Conservation (phyloP, 2,888 invertebrate species). For the Sycophila texana region DNA sequence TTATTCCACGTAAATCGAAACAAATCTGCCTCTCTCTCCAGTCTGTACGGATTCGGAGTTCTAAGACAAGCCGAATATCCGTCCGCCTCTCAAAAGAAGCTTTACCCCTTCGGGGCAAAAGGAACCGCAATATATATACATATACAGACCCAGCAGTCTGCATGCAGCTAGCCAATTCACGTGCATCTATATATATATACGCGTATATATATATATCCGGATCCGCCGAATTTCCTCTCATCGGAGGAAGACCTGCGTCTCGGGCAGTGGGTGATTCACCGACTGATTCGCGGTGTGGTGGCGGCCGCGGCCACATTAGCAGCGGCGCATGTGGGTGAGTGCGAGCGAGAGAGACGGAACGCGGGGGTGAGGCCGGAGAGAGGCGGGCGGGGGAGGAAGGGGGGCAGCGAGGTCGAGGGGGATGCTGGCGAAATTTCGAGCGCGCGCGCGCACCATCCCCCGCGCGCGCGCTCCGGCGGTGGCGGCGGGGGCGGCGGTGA, state of each 20-base stretch:
- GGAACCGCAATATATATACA: neutral
- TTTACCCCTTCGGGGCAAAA: too few species aligned
- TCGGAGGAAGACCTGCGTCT: too few species aligned
- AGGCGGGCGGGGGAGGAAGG: neutral
- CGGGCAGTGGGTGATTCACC: constrained; percentile 20
- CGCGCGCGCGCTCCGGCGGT: constrained; percentile 1
- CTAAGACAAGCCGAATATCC: too few species aligned
- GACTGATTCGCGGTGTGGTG: constrained; percentile 19
- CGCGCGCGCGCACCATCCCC: constrained; percentile 10
- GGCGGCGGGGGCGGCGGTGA: constrained; percentile 3
- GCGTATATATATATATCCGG: too few species aligned
- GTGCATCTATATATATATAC: too few species aligned
- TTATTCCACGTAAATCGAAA: neutral
- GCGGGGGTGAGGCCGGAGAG: neutral
- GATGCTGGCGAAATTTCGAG: constrained; percentile 14
- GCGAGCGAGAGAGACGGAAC: neutral
- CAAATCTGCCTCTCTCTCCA: neutral
- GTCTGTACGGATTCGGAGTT: too few species aligned
- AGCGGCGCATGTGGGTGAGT: neutral
- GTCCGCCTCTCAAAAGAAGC: too few species aligned
- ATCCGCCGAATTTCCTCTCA: too few species aligned
- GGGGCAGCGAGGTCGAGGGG: neutral
- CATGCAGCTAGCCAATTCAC: neutral
- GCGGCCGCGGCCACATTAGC: neutral
- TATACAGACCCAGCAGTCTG: neutral